These are phyloP conservation scores for Cephus pulcher DNA, from an alignment of 2,888 invertebrate genomes.

Conservation along the genomic window DNA sequence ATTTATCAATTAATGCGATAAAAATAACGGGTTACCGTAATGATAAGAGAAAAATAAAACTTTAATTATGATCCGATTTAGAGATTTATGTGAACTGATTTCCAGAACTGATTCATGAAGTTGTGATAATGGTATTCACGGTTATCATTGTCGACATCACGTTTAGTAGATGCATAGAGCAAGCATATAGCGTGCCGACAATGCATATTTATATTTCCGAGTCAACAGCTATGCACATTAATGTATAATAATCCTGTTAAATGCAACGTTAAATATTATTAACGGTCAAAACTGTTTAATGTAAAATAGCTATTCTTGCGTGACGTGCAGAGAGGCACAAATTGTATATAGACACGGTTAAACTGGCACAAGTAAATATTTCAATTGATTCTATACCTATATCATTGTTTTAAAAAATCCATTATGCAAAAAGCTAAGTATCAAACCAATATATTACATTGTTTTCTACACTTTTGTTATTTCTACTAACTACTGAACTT, in stretches of 20 bases:
- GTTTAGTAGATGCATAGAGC: not conserved
- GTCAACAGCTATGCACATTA: slow-evolving; percentile 32
- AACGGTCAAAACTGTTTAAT: slow-evolving; percentile 11
- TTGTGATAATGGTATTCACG: not conserved
- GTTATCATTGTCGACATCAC: not conserved
- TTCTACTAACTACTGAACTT: not conserved
- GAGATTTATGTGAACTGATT: too few species aligned
- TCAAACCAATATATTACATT: not conserved
- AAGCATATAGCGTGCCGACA: slow-evolving; percentile 10
- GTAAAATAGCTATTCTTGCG: not conserved
- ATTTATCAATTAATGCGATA: too few species aligned
- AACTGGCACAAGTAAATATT: not conserved
- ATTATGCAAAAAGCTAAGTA: not conserved
- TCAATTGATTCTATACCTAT: not conserved
- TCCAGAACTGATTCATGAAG: not conserved
- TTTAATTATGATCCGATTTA: too few species aligned
- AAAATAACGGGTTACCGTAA: too few species aligned
- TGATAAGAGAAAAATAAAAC: too few species aligned
- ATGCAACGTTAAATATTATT: slow-evolving; percentile 52
- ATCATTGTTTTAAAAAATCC: not conserved
- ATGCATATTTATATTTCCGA: slow-evolving; percentile 45
- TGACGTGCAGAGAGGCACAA: not conserved
- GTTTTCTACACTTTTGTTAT: not conserved
- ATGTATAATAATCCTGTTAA: slow-evolving; percentile 50
- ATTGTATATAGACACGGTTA: not conserved